Conservation (phyloP, 1,140 invertebrate species). For the Brachystomella parvula region DNA sequence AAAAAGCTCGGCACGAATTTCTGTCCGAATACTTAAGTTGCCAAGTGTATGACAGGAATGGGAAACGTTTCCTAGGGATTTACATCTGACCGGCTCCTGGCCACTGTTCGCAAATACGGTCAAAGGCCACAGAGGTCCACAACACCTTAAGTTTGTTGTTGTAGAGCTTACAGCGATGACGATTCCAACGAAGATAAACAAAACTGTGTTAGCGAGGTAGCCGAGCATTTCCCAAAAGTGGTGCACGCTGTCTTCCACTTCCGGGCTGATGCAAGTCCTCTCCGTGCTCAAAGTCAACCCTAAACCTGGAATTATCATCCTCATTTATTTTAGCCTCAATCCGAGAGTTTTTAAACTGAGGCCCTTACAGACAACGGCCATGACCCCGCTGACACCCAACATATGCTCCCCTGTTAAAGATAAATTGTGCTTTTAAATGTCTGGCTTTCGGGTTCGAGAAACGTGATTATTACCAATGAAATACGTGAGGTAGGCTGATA, state of each 20-base stretch:
- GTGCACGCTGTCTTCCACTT: slow-evolving; percentile 45
- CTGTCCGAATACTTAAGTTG: no score
- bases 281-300: slow-evolving; percentile 44
- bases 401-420: slow-evolving; percentile 38
- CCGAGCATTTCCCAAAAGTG: slow-evolving; percentile 48
- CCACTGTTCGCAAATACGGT: no score
- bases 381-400: slow-evolving; percentile 43
- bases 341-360: background rate
- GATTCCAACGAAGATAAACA: slow-evolving; percentile 47
- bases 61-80: no score
- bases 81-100: no score
- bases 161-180: slow-evolving; percentile 40
- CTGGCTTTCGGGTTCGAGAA: background rate
- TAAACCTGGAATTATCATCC: slow-evolving; percentile 28
- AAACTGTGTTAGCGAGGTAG: slow-evolving; percentile 47
- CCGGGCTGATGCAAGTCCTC: slow-evolving; percentile 45
- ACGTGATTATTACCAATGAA: slow-evolving; percentile 43
- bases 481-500: slow-evolving; percentile 45
- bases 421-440: background rate
- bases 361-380: slow-evolving; percentile 41
- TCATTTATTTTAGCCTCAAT: no score
- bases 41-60: no score
- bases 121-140: no score
- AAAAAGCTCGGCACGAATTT: no score
- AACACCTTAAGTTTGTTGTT: no score